Conservation (phyloP, 2,113 vertebrate genomes). For the Rhadina sibilatrix region DNA sequence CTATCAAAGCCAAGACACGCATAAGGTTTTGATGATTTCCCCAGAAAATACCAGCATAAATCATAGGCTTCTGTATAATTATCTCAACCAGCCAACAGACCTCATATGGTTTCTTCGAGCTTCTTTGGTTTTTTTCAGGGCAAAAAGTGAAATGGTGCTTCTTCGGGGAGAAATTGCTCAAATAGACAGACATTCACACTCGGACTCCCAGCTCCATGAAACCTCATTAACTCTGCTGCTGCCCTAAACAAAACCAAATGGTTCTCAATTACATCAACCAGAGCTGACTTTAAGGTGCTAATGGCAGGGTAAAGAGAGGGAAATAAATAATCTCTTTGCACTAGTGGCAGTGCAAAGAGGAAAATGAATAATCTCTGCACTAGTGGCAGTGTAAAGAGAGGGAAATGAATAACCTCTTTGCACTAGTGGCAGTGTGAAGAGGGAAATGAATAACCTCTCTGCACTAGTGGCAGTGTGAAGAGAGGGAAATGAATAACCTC, state of each 20-base stretch:
- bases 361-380: not conserved
- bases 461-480: not conserved
- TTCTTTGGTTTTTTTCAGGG: not conserved
- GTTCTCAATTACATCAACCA: not conserved
- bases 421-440: too few species aligned
- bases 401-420: too few species aligned
- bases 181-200: not conserved
- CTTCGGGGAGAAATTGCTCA: not conserved
- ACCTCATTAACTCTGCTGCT: not conserved
- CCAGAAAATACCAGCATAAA: not conserved
- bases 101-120: not conserved
- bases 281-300: not conserved
- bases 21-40: not conserved
- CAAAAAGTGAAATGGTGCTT: not conserved
- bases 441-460: too few species aligned
- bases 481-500: not conserved
- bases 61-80: not conserved
- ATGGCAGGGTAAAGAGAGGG: not conserved
- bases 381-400: too few species aligned
- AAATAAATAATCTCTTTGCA: not conserved
- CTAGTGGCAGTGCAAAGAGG: too few species aligned
- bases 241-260: not conserved
- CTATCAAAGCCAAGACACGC: constrained; percentile 19
- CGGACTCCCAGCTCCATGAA: not conserved
- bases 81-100: not conserved